Base-by-base conservation (phyloP, 2,888 invertebrate species). In the Cerastoderma edule region DNA sequence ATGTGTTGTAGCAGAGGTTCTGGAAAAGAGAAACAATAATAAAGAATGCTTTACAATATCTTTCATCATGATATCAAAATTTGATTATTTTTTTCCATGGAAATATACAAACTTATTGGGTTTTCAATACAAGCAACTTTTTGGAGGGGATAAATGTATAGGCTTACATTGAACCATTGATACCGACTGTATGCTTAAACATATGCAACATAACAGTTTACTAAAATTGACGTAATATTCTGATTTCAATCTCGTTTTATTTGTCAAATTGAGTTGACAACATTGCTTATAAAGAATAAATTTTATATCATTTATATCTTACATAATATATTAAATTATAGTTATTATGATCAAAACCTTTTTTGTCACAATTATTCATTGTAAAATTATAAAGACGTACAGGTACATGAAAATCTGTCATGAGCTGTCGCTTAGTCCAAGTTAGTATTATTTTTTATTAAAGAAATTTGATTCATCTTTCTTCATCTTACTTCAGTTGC, bases 401-500 rank as follows among this genome's bases (percentile, higher is more conserved):
- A 46, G 5, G 19, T 46, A n/a, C 46, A 46, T n/a, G n/a, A 46
- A 46, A 1, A 19, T 2, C 46, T 46, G 2, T 46, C 16, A 8
- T 13, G 39, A 39, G 16, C 16, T 39, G 10, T 39, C n/a, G n/a
- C n/a, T n/a, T n/a, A n/a, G n/a, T 39, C 39, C 10, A 39, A 13
- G 39, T 39, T 8, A 13, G 39, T 13, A 39, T 13, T 39, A 39
- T 8, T 13, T 39, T 39, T 13, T 13, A 16, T 39, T 13, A 39
- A 13, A 39, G 39, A 39, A 6, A 8, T 60, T 60, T 50, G 6
- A 22, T 63, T n/a, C 5, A 24, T n/a, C 24, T 30, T 28, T 56
- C 1, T 56, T 56, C 19, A 19, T 39, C 27, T 24, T 39, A n/a
- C 44, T 65, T 46, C 72, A 73, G 81, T 78, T 2, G 64, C 35